Evolutionary conservation across 2,113 vertebrate species (phyloP).

Genomic region (Protomyctophum bolini): DNA sequence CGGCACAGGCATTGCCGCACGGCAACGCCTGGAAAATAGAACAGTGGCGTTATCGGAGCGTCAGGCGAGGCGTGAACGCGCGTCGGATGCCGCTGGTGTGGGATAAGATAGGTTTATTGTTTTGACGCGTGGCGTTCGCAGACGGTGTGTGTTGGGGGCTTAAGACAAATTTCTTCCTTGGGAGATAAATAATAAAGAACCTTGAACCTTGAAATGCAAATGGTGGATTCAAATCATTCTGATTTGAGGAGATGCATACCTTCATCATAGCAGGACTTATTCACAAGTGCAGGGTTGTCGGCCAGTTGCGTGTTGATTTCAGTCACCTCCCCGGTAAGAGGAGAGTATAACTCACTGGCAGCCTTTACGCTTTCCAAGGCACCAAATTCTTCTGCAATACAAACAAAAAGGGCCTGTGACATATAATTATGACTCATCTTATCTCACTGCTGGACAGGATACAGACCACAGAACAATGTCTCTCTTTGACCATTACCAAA

Average conservation of each 20-base stretch:
- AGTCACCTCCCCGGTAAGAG: constrained; percentile 92
- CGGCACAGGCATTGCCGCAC: no score
- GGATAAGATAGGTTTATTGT: no score
- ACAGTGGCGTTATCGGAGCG: no score
- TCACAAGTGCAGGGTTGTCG: constrained; percentile 92
- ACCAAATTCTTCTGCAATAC: constrained; percentile 91
- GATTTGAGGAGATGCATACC: constrained; percentile 75
- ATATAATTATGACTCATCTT: background rate
- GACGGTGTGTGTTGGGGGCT: no score
- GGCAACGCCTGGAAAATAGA: no score
- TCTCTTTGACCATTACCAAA: background rate
- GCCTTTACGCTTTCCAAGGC: constrained; percentile 98
- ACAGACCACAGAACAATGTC: background rate
- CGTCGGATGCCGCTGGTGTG: no score
- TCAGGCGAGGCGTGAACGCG: no score
- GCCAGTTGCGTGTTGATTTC: constrained; percentile 89
- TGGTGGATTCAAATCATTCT: no score
- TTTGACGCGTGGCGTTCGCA: no score
- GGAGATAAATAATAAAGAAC: no score
- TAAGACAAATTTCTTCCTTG: no score
- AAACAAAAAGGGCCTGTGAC: background rate
- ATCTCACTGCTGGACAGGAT: background rate
- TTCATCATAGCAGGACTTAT: constrained; percentile 92
- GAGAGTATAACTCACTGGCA: constrained; percentile 96
- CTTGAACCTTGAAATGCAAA: no score